These are phyloP conservation scores for Rattus rattus DNA, from an alignment of 2,113 vertebrate species.

Conservation along the genomic window DNA sequence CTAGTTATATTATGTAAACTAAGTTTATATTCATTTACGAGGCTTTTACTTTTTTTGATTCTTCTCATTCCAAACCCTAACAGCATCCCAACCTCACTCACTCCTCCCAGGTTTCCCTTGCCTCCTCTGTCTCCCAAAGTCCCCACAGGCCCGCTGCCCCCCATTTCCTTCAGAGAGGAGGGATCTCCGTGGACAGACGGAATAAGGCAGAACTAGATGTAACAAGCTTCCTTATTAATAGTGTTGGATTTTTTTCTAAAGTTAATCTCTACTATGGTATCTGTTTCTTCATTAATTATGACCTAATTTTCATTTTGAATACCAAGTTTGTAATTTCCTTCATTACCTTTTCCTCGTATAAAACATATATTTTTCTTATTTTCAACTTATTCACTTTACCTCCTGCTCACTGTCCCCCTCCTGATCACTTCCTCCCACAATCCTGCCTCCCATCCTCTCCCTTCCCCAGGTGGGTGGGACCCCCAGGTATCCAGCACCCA, in stretches of 20 bases:
- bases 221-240: neutral
- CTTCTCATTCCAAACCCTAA: neutral
- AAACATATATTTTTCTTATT: too few relatives aligned
- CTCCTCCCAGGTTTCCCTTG: neutral
- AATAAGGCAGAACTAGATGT: neutral
- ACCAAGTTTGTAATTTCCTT: neutral
- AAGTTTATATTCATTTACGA: too few relatives aligned
- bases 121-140: neutral
- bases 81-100: neutral
- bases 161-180: neutral
- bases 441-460: too few relatives aligned
- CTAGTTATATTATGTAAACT: neutral
- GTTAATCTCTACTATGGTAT: neutral
- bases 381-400: too few relatives aligned
- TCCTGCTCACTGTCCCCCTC: too few relatives aligned
- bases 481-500: too few relatives aligned
- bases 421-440: too few relatives aligned
- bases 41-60: neutral
- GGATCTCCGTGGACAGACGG: neutral
- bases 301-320: neutral
- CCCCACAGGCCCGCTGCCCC: too few relatives aligned
- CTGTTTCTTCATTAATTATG: neutral
- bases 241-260: neutral
- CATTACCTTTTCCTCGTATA: neutral
- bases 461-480: too few relatives aligned